Evolutionary conservation across 2,797 vertebrate species (phyloP), one percentile per base, ranked within the genome.

Genomic region (Vespertilio murinus): DNA sequence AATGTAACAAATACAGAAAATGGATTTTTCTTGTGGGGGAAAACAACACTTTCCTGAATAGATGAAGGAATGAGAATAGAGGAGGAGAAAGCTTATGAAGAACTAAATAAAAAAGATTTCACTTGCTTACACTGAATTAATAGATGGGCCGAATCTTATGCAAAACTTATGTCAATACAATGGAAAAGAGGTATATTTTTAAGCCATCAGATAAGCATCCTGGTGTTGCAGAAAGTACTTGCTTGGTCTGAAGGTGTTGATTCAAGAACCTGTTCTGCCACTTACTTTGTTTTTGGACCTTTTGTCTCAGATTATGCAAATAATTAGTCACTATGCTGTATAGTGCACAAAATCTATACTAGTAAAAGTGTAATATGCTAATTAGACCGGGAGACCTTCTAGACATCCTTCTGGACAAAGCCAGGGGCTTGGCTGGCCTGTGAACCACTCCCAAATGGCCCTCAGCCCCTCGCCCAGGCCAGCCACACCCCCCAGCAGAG

Each of bases 271-370:
- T 77, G 13, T 79, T 87, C 64, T 82, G 52, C 38, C 14, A 20
- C 49, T 79, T 33, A 35, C 3, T 45, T 8, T 45, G n/a, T 83
- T 64, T 81, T 71, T 42, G 92, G 65, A 90, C 75, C 64, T 78
- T 84, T 80, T 70, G 23, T 87, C 25, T 91, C 56, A 83, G 84
- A 81, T 87, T 65, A 91, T 84, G 77, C 49, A 91, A 84, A 87
- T 87, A 69, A 47, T 64, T 74, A 75, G 59, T 47, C 23, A 47
- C 54, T 70, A 7, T 30, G 74, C 79, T 49, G 25, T 28, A 22
- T 10, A 33, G 83, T 52, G 61, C 45, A 0, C 4, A 30, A 54
- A 64, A 25, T 23, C 47, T 49, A 17, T 49, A 49, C 47, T 49
- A 49, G 17, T 49, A 49, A 49, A 49, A 49, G 47, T 16, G 47